Conservation (phyloP, 1,140 invertebrate species). For the Hesperophylax magnus region DNA sequence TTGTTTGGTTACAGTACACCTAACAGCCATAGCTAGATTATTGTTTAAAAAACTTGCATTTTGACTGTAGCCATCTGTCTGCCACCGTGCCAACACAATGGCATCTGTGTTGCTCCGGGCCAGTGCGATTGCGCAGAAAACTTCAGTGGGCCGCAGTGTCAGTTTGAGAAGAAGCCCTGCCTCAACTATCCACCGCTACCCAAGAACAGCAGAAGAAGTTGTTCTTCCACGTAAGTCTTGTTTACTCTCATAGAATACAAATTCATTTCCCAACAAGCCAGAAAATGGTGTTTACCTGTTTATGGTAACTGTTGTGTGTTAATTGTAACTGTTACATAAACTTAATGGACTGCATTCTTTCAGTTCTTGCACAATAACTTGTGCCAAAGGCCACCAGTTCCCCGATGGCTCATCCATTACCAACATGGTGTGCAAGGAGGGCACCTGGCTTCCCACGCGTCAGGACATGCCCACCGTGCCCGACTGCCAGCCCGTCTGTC, state of each 20-base stretch:
- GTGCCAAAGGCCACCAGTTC: constrained; percentile 76
- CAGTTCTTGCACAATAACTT: constrained; percentile 77
- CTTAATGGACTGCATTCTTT: constrained; percentile 42
- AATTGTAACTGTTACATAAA: no score
- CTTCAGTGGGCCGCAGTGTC: constrained; percentile 82
- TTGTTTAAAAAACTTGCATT: no score
- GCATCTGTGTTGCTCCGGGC: constrained; percentile 81
- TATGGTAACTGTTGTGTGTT: no score
- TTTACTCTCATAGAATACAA: no score
- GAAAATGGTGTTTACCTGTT: no score
- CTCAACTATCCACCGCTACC: constrained; percentile 76
- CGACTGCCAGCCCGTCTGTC: constrained; percentile 79
- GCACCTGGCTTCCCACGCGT: constrained; percentile 75
- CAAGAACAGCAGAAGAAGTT: constrained; percentile 75
- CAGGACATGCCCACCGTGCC: constrained; percentile 74
- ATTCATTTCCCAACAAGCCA: no score
- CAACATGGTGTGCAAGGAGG: constrained; percentile 75
- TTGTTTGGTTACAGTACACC: no score
- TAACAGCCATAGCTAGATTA: no score
- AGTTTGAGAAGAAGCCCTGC: constrained; percentile 81
- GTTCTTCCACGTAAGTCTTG: constrained; percentile 74
- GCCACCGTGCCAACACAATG: constrained; percentile 83
- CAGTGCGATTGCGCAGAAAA: constrained; percentile 80
- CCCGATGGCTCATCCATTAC: constrained; percentile 75
- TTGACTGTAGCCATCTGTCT: constrained; percentile 77